These are phyloP conservation scores for Sarcoramphus papa DNA, from an alignment of 2,797 vertebrate genomes.

Conservation along the genomic window DNA sequence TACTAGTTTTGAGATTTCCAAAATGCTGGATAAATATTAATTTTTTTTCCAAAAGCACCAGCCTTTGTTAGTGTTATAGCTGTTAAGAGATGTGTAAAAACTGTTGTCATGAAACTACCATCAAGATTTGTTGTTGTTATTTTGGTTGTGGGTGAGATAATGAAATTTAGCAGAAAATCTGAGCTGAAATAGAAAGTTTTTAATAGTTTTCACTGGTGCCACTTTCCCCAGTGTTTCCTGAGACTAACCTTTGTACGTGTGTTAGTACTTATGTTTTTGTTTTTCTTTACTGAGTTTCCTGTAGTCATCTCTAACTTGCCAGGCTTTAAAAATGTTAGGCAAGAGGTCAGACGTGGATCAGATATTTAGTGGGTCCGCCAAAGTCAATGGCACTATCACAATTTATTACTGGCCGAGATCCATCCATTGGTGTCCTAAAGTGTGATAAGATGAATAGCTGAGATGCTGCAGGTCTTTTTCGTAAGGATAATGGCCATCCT, in stretches of 20 bases:
- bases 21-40: background rate
- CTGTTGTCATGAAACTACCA: background rate
- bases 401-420: background rate
- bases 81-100: background rate
- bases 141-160: background rate
- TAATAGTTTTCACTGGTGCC: background rate
- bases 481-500: background rate
- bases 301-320: background rate
- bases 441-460: background rate
- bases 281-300: background rate
- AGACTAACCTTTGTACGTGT: background rate
- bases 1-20: background rate
- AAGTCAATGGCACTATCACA: background rate
- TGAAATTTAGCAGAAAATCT: background rate
- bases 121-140: background rate
- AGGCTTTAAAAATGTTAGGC: background rate
- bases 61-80: background rate
- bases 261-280: background rate
- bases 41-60: background rate
- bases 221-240: background rate
- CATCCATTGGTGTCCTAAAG: background rate
- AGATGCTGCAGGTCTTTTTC: background rate
- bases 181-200: background rate
- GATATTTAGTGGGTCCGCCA: background rate
- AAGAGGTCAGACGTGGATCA: background rate